Percentiles rank a stretch among this genome's conserved stretches.
phyloP scores from a whole-genome alignment of 2,888 invertebrate species.

The Neria commutata region DNA sequence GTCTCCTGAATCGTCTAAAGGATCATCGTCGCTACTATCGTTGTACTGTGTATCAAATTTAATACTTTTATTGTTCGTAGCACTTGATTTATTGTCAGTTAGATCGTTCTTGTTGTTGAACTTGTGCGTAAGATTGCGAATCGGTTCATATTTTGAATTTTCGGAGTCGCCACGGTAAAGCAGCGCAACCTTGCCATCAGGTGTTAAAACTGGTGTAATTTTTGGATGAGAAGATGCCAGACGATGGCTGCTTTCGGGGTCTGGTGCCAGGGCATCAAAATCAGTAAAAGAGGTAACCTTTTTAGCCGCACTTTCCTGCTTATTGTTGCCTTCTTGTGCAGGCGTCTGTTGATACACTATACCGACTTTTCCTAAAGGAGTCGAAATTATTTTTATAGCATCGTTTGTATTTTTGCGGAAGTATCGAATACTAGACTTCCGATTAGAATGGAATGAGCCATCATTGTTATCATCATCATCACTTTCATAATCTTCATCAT shows the following conservation, averaged over 20 bases:
- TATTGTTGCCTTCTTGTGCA: constrained; percentile 38
- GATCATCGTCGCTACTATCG: constrained; percentile 32
- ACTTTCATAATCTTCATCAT: constrained; percentile 52
- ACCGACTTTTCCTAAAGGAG: constrained; percentile 62
- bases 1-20: constrained; percentile 32
- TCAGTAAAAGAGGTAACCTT: constrained; percentile 55
- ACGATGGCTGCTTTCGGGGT: constrained; percentile 61
- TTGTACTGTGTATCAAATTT: constrained; percentile 30
- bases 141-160: constrained; percentile 62
- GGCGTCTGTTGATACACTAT: constrained; percentile 62
- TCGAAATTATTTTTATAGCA: constrained; percentile 63
- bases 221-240: constrained; percentile 61
- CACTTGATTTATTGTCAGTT: constrained; percentile 34
- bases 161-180: constrained; percentile 63
- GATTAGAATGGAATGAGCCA: constrained; percentile 54
- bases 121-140: constrained; percentile 61
- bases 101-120: constrained; percentile 39
- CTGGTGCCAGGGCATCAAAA: constrained; percentile 58
- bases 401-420: constrained; percentile 61
- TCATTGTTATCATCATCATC: constrained; percentile 39
- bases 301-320: constrained; percentile 31
- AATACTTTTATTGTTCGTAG: constrained; percentile 32
- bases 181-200: constrained; percentile 64
- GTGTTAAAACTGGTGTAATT: constrained; percentile 63
- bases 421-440: constrained; percentile 53